Conservation (phyloP, 1,140 invertebrate species). For the Ips typographus region DNA sequence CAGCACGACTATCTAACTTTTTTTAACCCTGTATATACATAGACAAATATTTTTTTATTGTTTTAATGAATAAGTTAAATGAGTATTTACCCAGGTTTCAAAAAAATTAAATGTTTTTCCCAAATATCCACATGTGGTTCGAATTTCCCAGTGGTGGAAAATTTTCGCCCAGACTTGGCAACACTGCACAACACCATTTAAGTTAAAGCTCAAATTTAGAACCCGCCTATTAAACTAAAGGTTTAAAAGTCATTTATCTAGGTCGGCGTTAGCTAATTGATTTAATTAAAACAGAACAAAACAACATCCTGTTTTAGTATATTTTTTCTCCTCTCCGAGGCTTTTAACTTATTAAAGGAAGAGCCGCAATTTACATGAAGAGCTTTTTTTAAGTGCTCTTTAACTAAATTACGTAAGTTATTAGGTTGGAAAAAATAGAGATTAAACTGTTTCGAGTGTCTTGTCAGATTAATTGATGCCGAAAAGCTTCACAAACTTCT, state of each 20-base stretch:
- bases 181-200: too few relatives aligned
- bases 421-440: slow-evolving; percentile 3
- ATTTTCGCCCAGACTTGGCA: too few relatives aligned
- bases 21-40: too few relatives aligned
- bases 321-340: background rate
- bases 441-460: background rate
- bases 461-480: background rate
- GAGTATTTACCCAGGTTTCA: too few relatives aligned
- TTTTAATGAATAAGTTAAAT: too few relatives aligned
- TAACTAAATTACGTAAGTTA: slow-evolving; percentile 23
- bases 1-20: too few relatives aligned
- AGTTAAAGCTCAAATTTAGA: too few relatives aligned
- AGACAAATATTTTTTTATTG: too few relatives aligned
- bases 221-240: too few relatives aligned
- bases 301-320: slow-evolving; percentile 6
- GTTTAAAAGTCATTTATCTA: background rate
- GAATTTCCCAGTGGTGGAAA: too few relatives aligned
- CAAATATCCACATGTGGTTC: too few relatives aligned
- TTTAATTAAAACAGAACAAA: slow-evolving; percentile 22
- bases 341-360: slow-evolving; percentile 25
- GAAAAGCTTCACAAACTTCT: background rate
- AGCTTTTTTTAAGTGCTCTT: slow-evolving; percentile 10
- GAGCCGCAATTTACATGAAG: slow-evolving; percentile 20
- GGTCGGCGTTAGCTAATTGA: slow-evolving; percentile 11
- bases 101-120: too few relatives aligned